Base-by-base conservation (phyloP, 2,113 vertebrate genomes). In the Oncorhynchus tshawytscha region DNA sequence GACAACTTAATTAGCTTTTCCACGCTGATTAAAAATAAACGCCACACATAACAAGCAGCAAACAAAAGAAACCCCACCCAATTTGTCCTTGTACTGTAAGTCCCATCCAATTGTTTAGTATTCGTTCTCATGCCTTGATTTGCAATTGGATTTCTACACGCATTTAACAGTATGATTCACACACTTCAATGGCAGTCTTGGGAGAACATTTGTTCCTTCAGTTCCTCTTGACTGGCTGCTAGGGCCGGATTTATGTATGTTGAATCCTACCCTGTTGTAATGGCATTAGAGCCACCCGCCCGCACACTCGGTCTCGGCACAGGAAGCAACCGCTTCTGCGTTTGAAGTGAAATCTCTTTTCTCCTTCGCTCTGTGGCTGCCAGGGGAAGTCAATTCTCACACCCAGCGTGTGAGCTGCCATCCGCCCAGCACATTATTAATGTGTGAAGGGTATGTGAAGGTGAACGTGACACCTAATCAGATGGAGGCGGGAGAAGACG, bases 401-500 rank as follows among this genome's bases (percentile, higher is more conserved):
- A 27, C 22, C 12, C 25, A 27, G 64, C 4, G 4, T 66, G 64
- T 66, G 64, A 15, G 24, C 22, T 66, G 64, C 64, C 64, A 27
- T 16, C 64, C 64, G 2, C 25, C 24, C 27, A n/a, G 64, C 25
- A 66, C n/a, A n/a, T 66, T 66, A 66, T n/a, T 66, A 27, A 27
- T 16, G 15, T 18, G 18, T 13, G 51, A 54, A 54, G 51, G 5
- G 16, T 45, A 25, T 29, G 64, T 66, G 64, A 66, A 66, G 25
- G 64, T 66, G 64, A 66, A 27, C 12, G 24, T 66, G 64, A 66
- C 16, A 16, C 64, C 22, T 66, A 66, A 66, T 66, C 64, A 66
- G 24, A 66, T 66, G 64, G 64, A 65, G 4, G 22, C 5, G 20
- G 60, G 60, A 25, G 24, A 65, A 25, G 64, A 25, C 64, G 3